Evolutionary conservation across 2,113 vertebrate species (phyloP), one percentile per base, ranked within the genome.

Genomic region (Acinonyx jubatus): DNA sequence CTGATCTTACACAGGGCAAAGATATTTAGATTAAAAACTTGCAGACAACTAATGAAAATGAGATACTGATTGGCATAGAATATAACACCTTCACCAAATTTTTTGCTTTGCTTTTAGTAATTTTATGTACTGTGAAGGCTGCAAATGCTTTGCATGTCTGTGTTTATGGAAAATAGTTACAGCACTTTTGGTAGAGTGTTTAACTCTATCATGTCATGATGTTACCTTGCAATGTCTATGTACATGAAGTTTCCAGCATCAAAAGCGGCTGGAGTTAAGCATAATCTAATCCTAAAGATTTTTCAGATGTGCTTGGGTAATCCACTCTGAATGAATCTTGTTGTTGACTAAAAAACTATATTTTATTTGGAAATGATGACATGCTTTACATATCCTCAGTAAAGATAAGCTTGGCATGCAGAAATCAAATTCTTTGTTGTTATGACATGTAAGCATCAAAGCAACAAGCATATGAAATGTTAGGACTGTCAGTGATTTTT

Each of bases 301-400:
- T 76, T 81, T 79, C 45, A 85, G 16, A 25, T 55, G 2, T 55
- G 19, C 55, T 76, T 78, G 5, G 33, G 13, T 78, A 86, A 36
- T 82, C 73, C 81, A 68, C 16, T 90, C 36, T 52, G 19, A 2
- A 66, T 76, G 25, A 96, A 81, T 45, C 52, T 78, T 96, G 18
- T 78, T 96, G 18, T 18, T 79, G 48, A 78, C 19, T 79, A 78
- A n/a, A 65, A 73, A 57, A 18, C 5, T 19, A 1, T 7, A 52
- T 89, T 98, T 76, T 85, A 85, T 79, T 91, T 95, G 48, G 27
- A 92, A 94, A 94, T 91, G 4, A 86, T 55, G 78, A 63, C 0
- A 29, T 31, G 41, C 12, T 25, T 83, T 33, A 63, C 50, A 12
- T 92, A 85, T 16, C 19, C 18, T 74, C 50, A 50, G 9, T 57